Evolutionary conservation across 2,888 invertebrate genomes (phyloP).

Genomic region (Agonopterix alstromeriana): DNA sequence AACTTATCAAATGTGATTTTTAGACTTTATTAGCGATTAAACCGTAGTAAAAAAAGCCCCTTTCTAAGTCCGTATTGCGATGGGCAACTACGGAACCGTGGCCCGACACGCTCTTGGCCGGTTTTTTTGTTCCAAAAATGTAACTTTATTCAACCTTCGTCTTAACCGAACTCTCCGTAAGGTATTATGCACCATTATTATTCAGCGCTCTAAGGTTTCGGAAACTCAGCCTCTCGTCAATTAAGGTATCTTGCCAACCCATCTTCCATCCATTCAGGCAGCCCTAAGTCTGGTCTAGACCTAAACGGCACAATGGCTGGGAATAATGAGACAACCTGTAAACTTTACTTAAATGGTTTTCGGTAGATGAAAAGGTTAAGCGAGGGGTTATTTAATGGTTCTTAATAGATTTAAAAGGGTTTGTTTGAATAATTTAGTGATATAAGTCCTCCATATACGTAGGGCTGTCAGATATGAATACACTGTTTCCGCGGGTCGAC

Average conservation of each 20-base stretch:
- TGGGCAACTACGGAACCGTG: too few species aligned
- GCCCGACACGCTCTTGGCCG: too few species aligned
- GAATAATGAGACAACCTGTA: slow-evolving; percentile 60
- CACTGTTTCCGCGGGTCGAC: too few species aligned
- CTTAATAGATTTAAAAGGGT: slow-evolving; percentile 26
- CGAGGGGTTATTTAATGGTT: slow-evolving; percentile 29
- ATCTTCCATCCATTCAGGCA: slow-evolving; percentile 59
- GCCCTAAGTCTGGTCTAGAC: slow-evolving; percentile 20
- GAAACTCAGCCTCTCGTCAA: slow-evolving; percentile 70
- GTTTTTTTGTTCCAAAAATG: too few species aligned
- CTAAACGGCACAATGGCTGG: slow-evolving; percentile 58
- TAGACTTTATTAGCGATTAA: too few species aligned
- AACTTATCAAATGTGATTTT: too few species aligned
- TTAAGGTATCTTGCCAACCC: slow-evolving; percentile 67
- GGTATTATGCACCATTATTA: slow-evolving; percentile 72
- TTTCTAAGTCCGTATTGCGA: too few species aligned
- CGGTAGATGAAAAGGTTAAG: slow-evolving; percentile 41
- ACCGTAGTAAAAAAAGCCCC: too few species aligned
- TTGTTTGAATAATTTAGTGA: slow-evolving; percentile 12
- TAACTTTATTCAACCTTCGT: slow-evolving; percentile 19
- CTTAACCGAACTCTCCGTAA: slow-evolving; percentile 58
- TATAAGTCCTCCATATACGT: neutral
- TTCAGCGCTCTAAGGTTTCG: slow-evolving; percentile 70
- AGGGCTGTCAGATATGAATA: too few species aligned
- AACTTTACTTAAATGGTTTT: slow-evolving; percentile 46